phyloP scores from a whole-genome alignment of 2,888 invertebrate species.

The Stomorhina lunata region DNA sequence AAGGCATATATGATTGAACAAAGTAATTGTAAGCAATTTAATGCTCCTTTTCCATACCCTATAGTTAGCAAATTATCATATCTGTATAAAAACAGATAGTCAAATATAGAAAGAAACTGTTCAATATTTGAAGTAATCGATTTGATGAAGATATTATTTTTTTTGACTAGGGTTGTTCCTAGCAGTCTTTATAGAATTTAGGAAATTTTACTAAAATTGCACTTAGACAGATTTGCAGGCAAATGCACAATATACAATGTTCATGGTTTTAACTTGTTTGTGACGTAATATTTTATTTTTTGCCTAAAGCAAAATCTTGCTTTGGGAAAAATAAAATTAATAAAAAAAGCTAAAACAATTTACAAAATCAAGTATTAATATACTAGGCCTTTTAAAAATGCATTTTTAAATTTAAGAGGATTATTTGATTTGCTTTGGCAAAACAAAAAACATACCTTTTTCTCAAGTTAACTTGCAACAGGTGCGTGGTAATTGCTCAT shows the following conservation, averaged over 20 bases:
- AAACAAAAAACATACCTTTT: slow-evolving; percentile 22
- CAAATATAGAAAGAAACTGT: no score
- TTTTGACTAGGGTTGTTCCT: not conserved
- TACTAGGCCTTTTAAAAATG: not conserved
- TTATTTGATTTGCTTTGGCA: not conserved
- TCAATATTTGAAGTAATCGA: no score
- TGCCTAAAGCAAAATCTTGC: not conserved
- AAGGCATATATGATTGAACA: not conserved
- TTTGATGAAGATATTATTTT: no score
- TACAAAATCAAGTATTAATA: not conserved
- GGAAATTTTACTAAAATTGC: no score
- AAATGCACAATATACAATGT: not conserved
- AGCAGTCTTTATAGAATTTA: not conserved
- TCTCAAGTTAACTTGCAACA: slow-evolving; percentile 31
- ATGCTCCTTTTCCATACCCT: not conserved
- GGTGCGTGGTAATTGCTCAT: slow-evolving; percentile 25
- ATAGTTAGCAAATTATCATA: not conserved
- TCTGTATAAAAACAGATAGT: no score
- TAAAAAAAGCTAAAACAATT: not conserved
- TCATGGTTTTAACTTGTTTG: slow-evolving; percentile 56
- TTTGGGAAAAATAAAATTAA: not conserved
- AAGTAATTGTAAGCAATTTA: slow-evolving; percentile 9
- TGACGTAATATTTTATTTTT: slow-evolving; percentile 47
- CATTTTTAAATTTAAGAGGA: not conserved
- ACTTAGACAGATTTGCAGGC: not conserved